phyloP scores from a whole-genome alignment of 2,113 vertebrate species.

The Tylochromis polylepis region DNA sequence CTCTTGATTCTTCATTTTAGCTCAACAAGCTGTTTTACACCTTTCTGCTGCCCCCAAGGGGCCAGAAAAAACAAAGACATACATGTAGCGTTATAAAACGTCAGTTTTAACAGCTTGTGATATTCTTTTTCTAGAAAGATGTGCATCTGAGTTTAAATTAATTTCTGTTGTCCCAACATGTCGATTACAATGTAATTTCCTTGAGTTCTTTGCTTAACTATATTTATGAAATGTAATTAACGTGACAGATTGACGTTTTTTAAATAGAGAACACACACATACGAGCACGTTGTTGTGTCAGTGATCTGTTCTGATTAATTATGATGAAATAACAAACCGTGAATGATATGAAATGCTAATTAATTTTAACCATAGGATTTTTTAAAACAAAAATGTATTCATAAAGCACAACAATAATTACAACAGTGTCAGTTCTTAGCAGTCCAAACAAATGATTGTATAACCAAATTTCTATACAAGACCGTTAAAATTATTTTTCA shows the following conservation, averaged over 20 bases:
- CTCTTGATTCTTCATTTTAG: background rate
- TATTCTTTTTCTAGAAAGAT: fast-evolving
- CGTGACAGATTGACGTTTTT: background rate
- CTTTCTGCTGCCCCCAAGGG: background rate
- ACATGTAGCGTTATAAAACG: fast-evolving
- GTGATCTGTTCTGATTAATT: background rate
- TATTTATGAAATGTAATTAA: background rate
- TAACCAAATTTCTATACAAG: background rate
- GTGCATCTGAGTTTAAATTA: background rate
- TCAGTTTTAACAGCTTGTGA: background rate
- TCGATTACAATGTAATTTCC: background rate
- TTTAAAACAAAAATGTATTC: background rate
- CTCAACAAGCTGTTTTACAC: background rate
- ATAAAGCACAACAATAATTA: background rate
- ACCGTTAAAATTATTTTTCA: background rate
- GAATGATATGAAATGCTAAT: background rate
- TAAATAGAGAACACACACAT: background rate
- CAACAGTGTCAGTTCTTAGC: background rate
- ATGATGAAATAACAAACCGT: background rate
- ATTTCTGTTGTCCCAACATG: background rate
- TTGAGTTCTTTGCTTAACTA: background rate
- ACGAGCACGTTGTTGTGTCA: background rate
- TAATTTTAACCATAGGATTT: background rate
- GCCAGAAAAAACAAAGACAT: background rate
- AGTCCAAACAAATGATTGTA: background rate